Evolutionary conservation across 2,113 vertebrate genomes (phyloP).

Genomic region (Mus spicilegus): DNA sequence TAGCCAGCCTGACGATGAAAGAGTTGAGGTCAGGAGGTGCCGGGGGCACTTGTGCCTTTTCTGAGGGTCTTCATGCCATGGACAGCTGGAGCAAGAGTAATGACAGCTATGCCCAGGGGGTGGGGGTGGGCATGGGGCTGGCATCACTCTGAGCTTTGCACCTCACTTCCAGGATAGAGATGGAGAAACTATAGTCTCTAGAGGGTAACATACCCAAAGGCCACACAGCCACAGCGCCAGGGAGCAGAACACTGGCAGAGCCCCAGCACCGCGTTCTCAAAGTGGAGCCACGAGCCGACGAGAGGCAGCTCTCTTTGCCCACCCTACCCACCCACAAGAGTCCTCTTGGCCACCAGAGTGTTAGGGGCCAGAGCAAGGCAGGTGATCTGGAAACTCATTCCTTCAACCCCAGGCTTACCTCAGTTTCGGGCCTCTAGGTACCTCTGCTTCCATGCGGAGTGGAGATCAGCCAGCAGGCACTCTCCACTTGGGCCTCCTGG

Average conservation of each 20-base stretch:
- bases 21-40: not conserved
- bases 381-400: not conserved
- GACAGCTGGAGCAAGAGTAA: not conserved
- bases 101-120: fast-evolving
- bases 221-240: not conserved
- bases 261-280: not conserved
- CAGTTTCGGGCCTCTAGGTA: fast-evolving
- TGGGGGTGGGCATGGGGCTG: not conserved
- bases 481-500: no score
- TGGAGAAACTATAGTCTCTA: not conserved
- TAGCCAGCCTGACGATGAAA: not conserved
- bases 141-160: fast-evolving
- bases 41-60: not conserved
- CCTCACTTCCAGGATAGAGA: not conserved
- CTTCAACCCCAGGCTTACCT: not conserved
- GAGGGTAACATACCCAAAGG: not conserved
- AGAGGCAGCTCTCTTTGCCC: not conserved
- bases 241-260: no score
- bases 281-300: fast-evolving
- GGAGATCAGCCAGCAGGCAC: fast-evolving
- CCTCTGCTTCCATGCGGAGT: not conserved
- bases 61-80: not conserved
- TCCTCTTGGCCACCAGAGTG: fast-evolving
- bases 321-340: not conserved
- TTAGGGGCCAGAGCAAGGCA: not conserved